A percentile compares a stretch with the other conserved stretches of the same genome.
phyloP scores from a whole-genome alignment of 1,140 invertebrate species.

The Campoletis sonorensis region DNA sequence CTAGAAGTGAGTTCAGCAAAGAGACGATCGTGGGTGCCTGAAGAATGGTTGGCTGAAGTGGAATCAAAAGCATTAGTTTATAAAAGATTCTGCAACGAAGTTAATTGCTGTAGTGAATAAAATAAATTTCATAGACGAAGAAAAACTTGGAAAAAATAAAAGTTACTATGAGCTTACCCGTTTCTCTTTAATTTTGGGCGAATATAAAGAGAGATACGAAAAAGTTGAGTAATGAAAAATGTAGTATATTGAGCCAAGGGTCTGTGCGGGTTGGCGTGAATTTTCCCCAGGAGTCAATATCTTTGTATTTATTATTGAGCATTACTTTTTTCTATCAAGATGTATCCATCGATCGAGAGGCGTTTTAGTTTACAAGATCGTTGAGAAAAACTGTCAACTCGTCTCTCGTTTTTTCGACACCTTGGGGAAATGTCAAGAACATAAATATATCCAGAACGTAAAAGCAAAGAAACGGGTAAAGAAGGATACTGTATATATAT shows the following conservation, averaged over 20 bases:
- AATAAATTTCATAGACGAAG: too few species aligned
- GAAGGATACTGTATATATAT: not conserved
- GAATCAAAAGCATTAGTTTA: too few species aligned
- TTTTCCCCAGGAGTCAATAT: not conserved
- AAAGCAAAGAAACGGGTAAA: not conserved
- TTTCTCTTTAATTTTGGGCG: too few species aligned
- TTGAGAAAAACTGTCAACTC: not conserved
- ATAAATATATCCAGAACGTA: not conserved
- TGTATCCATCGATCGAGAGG: not conserved
- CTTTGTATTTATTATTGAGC: not conserved
- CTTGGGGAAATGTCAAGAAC: not conserved
- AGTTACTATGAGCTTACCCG: too few species aligned
- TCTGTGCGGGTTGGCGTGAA: not conserved
- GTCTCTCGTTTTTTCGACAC: not conserved
- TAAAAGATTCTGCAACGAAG: too few species aligned
- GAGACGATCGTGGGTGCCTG: too few species aligned
- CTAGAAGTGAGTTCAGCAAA: too few species aligned
- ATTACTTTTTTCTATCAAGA: not conserved
- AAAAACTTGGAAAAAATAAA: too few species aligned
- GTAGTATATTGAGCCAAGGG: not conserved
- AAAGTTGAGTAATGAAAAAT: not conserved
- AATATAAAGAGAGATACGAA: not conserved
- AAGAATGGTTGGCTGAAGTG: too few species aligned
- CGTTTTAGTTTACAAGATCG: not conserved
- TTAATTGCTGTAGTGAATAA: too few species aligned